These are phyloP conservation scores for Pyrrhosoma nymphula DNA, from an alignment of 2,888 invertebrate species.

Conservation along the genomic window DNA sequence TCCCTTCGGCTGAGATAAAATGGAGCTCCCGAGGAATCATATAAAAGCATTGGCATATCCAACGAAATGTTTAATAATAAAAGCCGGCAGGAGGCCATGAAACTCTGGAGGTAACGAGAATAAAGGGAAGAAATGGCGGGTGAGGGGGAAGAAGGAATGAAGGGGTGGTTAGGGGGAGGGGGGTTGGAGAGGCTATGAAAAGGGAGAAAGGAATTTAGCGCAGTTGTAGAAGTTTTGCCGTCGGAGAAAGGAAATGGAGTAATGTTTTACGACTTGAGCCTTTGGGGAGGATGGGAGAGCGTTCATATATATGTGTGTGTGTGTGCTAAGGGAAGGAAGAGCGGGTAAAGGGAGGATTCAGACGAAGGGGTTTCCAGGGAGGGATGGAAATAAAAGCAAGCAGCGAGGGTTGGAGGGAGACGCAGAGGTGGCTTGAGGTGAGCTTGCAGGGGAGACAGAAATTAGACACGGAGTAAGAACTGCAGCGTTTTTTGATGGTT, in stretches of 20 bases:
- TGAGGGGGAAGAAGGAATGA: neutral
- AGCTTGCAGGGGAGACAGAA: neutral
- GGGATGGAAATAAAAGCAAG: conserved; percentile 17
- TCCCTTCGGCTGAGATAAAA: conserved; percentile 43
- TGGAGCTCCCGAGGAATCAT: conserved; percentile 57
- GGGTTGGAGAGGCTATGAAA: conserved; percentile 58
- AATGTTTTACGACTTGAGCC: conserved; percentile 62
- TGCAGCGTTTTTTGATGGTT: neutral
- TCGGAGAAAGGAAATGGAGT: conserved; percentile 66
- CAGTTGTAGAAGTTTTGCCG: conserved; percentile 65
- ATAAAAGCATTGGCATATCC: conserved; percentile 64
- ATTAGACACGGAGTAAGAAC: neutral
- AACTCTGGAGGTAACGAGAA: conserved; percentile 66
- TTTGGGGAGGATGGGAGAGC: conserved; percentile 49
- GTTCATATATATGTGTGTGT: neutral
- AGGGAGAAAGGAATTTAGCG: conserved; percentile 66
- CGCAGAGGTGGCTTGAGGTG: neutral
- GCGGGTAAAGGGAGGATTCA: neutral
- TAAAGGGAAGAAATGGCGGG: conserved; percentile 1
- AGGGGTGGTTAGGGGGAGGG: neutral
- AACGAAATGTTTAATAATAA: conserved; percentile 67
- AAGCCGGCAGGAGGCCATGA: conserved; percentile 42
- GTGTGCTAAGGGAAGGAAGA: neutral
- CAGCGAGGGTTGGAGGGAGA: neutral
- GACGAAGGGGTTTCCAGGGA: neutral